phyloP scores from a whole-genome alignment of 2,797 vertebrate species.

The Notolabrus celidotus region DNA sequence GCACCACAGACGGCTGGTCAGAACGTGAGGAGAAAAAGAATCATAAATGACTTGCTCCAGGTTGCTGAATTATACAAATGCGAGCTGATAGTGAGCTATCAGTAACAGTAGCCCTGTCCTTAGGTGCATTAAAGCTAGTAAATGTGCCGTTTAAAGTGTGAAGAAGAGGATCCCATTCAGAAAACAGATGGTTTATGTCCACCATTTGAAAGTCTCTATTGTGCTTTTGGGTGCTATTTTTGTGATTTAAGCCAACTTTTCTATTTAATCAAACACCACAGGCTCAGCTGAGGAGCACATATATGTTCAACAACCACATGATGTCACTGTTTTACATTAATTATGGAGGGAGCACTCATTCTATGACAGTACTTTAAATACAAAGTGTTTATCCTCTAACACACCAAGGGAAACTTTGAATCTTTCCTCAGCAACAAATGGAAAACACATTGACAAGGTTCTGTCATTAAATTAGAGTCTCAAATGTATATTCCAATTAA shows the following conservation, averaged over 20 bases:
- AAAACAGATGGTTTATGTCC: not conserved
- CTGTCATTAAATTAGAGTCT: not conserved
- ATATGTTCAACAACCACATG: conserved; percentile 61
- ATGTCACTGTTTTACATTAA: conserved; percentile 73
- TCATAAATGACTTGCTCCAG: not conserved
- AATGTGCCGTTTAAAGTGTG: conserved; percentile 5
- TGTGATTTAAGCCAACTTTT: not conserved
- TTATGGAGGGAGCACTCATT: not conserved
- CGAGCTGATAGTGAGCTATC: not conserved
- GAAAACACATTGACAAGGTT: not conserved
- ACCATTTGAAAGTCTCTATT: not conserved
- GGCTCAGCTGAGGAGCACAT: not conserved
- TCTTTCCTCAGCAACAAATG: not conserved
- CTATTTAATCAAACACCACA: not conserved
- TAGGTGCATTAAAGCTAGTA: not conserved
- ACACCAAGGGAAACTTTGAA: not conserved
- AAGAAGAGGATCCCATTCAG: not conserved
- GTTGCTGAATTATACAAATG: conserved; percentile 15
- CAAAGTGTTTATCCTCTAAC: not conserved
- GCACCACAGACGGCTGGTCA: not conserved
- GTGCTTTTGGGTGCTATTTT: not conserved
- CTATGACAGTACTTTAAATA: not conserved
- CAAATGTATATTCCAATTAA: not conserved
- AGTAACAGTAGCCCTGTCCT: not conserved
- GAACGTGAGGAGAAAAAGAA: conserved; percentile 7